Conservation (phyloP, 1,140 invertebrate genomes). For the Zeugodacus cucurbitae region DNA sequence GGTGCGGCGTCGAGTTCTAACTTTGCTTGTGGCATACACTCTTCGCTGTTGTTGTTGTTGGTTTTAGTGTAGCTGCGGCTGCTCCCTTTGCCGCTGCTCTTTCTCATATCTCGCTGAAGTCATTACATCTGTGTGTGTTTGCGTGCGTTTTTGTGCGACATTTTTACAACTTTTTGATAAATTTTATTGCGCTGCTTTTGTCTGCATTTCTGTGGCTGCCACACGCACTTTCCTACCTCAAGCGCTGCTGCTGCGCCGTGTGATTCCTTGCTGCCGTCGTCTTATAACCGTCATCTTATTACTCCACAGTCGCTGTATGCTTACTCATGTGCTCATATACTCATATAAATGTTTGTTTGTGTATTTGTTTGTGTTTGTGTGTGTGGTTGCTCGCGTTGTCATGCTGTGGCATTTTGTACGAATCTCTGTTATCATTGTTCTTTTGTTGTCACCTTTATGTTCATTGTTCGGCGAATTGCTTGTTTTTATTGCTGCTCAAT, state of each 20-base stretch:
- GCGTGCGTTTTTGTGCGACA: neutral
- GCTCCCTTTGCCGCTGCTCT: neutral
- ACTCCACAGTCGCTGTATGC: neutral
- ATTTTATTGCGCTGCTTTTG: constrained; percentile 28
- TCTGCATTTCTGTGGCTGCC: neutral
- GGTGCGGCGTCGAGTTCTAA: neutral
- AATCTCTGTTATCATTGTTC: constrained; percentile 27
- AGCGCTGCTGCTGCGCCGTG: neutral
- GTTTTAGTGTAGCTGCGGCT: neutral
- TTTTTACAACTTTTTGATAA: constrained; percentile 38
- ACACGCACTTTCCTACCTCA: constrained; percentile 5
- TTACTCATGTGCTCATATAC: neutral
- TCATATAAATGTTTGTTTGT: too few species aligned
- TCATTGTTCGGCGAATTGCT: constrained; percentile 37
- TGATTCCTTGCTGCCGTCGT: neutral
- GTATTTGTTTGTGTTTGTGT: neutral
- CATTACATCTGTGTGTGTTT: neutral
- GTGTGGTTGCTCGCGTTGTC: neutral
- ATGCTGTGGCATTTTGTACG: constrained; percentile 16
- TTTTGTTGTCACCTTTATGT: constrained; percentile 35
- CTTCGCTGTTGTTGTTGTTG: neutral
- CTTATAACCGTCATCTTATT: neutral
- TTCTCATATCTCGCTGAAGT: neutral
- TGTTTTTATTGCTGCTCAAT: constrained; percentile 4
- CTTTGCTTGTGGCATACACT: neutral